A percentile compares a stretch with the other conserved stretches of the same genome.
Evolutionary conservation across 1,140 invertebrate genomes (phyloP).

Genomic region (Drosophila rufa): DNA sequence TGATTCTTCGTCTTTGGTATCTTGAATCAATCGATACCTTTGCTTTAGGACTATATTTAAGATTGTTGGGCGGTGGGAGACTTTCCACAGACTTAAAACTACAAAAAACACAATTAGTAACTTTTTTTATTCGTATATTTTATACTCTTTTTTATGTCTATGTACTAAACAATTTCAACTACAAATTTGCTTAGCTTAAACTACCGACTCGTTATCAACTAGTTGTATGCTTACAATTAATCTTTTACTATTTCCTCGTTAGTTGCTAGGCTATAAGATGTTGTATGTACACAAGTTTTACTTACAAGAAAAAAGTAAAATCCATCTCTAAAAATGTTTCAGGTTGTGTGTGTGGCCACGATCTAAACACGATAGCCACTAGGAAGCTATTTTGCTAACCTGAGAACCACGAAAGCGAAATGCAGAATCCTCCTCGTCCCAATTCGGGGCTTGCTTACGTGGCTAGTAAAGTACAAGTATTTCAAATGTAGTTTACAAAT

Average conservation of each 20-base stretch:
- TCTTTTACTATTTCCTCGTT: constrained; percentile 31
- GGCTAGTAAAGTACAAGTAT: constrained; percentile 63
- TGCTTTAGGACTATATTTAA: too few relatives aligned
- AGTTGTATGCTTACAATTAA: constrained; percentile 51
- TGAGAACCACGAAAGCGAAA: constrained; percentile 44
- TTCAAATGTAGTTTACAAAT: constrained; percentile 42
- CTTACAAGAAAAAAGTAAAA: constrained; percentile 70
- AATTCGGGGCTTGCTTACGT: constrained; percentile 25
- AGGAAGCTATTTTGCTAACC: constrained; percentile 54
- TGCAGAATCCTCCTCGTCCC: constrained; percentile 9
- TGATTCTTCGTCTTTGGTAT: too few relatives aligned
- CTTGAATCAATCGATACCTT: too few relatives aligned
- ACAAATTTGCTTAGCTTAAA: constrained; percentile 39
- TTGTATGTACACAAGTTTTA: constrained; percentile 65
- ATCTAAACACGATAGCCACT: constrained; percentile 43
- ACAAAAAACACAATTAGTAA: too few relatives aligned
- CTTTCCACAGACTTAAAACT: too few relatives aligned
- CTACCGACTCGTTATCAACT: constrained; percentile 38
- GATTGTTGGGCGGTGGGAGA: too few relatives aligned
- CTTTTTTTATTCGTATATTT: constrained; percentile 57
- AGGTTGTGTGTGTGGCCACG: constrained; percentile 12
- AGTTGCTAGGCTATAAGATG: constrained; percentile 41
- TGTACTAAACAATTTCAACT: constrained; percentile 67
- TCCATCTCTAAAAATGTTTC: constrained; percentile 54
- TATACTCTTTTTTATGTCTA: constrained; percentile 52